Conservation (phyloP, 2,113 vertebrate genomes). For the Lycaon pictus region DNA sequence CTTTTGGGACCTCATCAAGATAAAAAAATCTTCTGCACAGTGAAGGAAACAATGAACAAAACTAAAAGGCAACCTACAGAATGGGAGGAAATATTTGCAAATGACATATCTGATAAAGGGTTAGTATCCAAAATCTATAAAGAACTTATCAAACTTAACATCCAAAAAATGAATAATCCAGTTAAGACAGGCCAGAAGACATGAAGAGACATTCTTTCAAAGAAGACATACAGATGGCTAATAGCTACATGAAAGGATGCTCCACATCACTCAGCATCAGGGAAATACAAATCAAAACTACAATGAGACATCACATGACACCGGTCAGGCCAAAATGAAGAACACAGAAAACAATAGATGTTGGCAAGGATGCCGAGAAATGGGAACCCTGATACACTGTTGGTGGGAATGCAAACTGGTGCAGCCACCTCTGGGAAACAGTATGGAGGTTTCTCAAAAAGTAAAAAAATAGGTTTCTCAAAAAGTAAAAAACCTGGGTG, state of each 20-base stretch:
- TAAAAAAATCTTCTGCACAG: not conserved
- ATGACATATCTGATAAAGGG: not conserved
- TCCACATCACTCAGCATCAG: not conserved
- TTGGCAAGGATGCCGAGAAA: not conserved
- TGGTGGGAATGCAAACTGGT: not conserved
- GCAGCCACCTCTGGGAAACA: not conserved
- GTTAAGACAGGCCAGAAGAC: not conserved
- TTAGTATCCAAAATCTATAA: not conserved
- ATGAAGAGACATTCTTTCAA: not conserved
- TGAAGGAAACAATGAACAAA: not conserved
- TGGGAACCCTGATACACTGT: not conserved
- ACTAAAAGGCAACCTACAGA: not conserved
- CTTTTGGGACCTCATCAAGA: not conserved
- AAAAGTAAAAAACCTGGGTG: not conserved
- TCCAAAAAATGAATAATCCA: not conserved
- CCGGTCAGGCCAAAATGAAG: not conserved
- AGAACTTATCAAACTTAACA: not conserved
- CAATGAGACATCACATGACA: not conserved
- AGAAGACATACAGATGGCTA: not conserved
- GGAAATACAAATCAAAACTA: not conserved
- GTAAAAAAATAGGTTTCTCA: not conserved
- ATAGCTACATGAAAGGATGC: not conserved
- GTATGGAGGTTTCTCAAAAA: not conserved
- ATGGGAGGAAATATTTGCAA: not conserved
- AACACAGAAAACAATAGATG: not conserved